Evolutionary conservation across 2,113 vertebrate species (phyloP).

Genomic region (Dolichallabes microphthalmus): DNA sequence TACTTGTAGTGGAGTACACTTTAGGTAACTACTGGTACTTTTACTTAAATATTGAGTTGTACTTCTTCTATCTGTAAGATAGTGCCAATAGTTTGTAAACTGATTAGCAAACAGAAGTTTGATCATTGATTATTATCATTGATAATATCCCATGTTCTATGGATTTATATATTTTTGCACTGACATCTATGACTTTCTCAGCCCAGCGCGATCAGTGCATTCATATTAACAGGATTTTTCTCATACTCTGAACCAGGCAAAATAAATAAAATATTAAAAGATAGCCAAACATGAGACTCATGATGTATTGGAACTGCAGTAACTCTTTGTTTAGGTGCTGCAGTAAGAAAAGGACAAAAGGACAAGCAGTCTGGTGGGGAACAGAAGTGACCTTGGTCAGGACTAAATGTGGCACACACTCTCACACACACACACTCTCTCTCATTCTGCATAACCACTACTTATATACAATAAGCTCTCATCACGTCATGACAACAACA

Average conservation of each 20-base stretch:
- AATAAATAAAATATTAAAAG: background rate
- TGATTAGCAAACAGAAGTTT: too few relatives aligned
- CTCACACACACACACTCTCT: slow-evolving; percentile 4
- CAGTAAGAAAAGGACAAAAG: slow-evolving; percentile 6
- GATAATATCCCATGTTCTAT: background rate
- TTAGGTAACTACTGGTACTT: too few relatives aligned
- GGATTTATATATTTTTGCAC: background rate
- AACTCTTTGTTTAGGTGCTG: background rate
- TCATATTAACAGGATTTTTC: background rate
- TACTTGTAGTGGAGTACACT: too few relatives aligned
- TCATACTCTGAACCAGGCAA: background rate
- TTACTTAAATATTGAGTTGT: too few relatives aligned
- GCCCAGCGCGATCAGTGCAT: background rate
- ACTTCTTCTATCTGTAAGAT: too few relatives aligned
- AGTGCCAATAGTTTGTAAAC: too few relatives aligned
- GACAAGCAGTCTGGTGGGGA: slow-evolving; percentile 6
- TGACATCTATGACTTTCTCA: background rate
- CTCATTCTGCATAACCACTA: slow-evolving; percentile 29
- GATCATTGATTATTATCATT: too few relatives aligned
- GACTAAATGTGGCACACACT: slow-evolving; percentile 14
- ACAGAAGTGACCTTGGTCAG: slow-evolving; percentile 49
- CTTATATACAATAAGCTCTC: background rate
- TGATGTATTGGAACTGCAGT: background rate
- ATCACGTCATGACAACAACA: background rate
- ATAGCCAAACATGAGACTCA: background rate